These are phyloP conservation scores for Apteryx owenii DNA, from an alignment of 2,113 vertebrate species.

Conservation along the genomic window DNA sequence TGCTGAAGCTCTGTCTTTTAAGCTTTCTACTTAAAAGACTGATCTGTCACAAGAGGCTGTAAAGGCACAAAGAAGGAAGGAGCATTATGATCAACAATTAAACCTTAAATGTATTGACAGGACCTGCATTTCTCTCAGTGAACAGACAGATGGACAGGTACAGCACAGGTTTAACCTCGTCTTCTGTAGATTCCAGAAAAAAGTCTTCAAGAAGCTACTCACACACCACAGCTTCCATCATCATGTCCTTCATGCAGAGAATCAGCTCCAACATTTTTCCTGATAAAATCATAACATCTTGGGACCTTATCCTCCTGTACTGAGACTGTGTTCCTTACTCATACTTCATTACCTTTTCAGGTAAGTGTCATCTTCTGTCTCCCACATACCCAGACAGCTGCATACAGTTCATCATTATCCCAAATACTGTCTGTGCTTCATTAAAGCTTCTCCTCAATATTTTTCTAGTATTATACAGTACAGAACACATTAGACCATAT, in stretches of 20 bases:
- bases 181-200: neutral
- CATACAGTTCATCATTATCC: neutral
- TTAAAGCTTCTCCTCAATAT: neutral
- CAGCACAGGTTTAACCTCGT: neutral
- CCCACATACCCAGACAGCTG: too few relatives aligned
- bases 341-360: neutral
- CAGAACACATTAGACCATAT: neutral
- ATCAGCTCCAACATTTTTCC: neutral
- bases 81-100: neutral
- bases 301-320: neutral
- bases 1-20: neutral
- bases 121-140: neutral
- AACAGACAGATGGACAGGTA: neutral
- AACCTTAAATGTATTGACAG: neutral
- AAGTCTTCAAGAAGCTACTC: neutral
- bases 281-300: too few relatives aligned
- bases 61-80: neutral
- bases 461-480: neutral
- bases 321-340: neutral
- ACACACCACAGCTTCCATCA: neutral
- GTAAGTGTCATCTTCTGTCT: neutral
- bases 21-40: constrained; percentile 2
- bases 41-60: neutral
- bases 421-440: neutral
- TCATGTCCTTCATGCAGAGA: neutral